Conservation (phyloP, 2,797 vertebrate genomes). For the Naso thynnoides region DNA sequence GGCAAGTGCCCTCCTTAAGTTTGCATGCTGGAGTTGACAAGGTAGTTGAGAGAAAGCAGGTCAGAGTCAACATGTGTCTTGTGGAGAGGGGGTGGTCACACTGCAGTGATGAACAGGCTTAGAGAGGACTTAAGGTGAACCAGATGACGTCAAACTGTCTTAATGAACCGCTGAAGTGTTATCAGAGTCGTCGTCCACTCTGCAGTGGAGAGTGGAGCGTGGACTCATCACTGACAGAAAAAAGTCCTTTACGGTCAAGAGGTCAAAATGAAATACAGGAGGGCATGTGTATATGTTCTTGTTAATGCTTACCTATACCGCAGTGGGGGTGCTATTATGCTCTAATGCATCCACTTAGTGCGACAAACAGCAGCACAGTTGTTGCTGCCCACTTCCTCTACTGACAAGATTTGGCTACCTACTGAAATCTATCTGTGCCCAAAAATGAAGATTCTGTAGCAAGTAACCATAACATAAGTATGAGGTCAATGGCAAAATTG, state of each 20-base stretch:
- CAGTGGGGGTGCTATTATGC: no score
- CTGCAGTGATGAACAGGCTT: neutral
- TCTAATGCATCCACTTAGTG: no score
- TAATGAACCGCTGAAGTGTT: slow-evolving; percentile 6
- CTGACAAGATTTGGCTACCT: no score
- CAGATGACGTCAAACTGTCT: slow-evolving; percentile 10
- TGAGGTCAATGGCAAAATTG: no score
- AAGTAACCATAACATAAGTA: no score
- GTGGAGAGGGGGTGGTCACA: slow-evolving; percentile 5
- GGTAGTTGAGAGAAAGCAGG: slow-evolving; percentile 34
- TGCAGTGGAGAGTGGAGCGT: slow-evolving; percentile 7
- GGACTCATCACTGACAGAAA: neutral
- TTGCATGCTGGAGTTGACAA: slow-evolving; percentile 7
- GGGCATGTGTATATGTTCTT: neutral
- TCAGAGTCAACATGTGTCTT: slow-evolving; percentile 5
- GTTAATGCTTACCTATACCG: no score
- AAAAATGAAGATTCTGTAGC: no score
- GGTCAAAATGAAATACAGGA: neutral
- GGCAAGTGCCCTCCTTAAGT: slow-evolving; percentile 2
- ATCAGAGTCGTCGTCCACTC: neutral
- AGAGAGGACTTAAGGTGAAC: neutral
- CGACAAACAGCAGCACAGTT: no score
- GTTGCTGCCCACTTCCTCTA: no score
- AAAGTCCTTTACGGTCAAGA: neutral
- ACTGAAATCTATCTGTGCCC: no score